These are phyloP conservation scores for Antheraea yamamai DNA, from an alignment of 2,888 invertebrate species.

Conservation along the genomic window DNA sequence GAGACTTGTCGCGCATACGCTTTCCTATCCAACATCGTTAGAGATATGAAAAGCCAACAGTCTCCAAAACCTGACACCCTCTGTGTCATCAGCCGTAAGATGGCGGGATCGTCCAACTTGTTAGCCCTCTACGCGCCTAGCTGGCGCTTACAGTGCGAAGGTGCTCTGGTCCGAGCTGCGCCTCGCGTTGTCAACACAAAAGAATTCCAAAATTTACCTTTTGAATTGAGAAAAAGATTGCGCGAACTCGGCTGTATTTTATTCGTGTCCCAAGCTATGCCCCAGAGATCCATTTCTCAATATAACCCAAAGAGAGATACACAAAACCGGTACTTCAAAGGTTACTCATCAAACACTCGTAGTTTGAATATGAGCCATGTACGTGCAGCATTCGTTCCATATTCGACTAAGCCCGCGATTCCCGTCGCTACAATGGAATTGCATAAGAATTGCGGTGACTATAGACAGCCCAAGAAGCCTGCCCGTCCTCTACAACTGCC, in stretches of 20 bases:
- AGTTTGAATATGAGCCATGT: slow-evolving; percentile 63
- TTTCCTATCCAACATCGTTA: slow-evolving; percentile 54
- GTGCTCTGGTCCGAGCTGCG: slow-evolving; percentile 57
- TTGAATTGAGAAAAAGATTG: slow-evolving; percentile 59
- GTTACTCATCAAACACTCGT: slow-evolving; percentile 34
- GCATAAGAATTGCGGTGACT: slow-evolving; percentile 39
- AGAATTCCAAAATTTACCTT: slow-evolving; percentile 61
- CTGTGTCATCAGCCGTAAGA: slow-evolving; percentile 37
- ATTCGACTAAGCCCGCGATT: slow-evolving; percentile 50
- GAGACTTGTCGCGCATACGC: slow-evolving; percentile 91
- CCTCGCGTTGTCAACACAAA: slow-evolving; percentile 59
- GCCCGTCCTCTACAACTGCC: slow-evolving; percentile 39
- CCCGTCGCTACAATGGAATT: slow-evolving; percentile 33
- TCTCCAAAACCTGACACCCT: slow-evolving; percentile 49
- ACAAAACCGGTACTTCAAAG: slow-evolving; percentile 34
- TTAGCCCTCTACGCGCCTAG: slow-evolving; percentile 45
- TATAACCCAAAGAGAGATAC: slow-evolving; percentile 45
- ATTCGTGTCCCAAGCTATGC: slow-evolving; percentile 47
- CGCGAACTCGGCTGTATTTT: slow-evolving; percentile 64
- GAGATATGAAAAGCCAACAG: slow-evolving; percentile 43
- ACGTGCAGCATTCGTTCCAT: slow-evolving; percentile 64
- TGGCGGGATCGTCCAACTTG: slow-evolving; percentile 37
- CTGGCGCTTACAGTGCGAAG: slow-evolving; percentile 64
- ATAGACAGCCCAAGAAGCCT: slow-evolving; percentile 41
- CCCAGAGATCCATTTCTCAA: slow-evolving; percentile 29